phyloP scores from a whole-genome alignment of 2,888 invertebrate species.

The Aporophyla lueneburgensis region DNA sequence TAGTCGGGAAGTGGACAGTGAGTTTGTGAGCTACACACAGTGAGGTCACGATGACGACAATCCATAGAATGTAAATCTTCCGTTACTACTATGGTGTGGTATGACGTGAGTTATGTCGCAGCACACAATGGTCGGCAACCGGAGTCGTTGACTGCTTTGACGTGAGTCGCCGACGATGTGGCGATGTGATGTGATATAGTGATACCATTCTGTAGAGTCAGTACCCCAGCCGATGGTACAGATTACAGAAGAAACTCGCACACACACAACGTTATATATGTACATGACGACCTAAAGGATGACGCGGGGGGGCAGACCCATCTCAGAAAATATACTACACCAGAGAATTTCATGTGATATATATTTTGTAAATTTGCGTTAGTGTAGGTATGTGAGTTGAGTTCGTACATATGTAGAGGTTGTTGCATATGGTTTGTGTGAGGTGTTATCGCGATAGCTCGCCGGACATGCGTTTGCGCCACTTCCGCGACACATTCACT shows the following conservation, averaged over 20 bases:
- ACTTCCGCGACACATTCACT: constrained; percentile 43
- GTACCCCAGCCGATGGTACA: not conserved
- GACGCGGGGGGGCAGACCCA: no score
- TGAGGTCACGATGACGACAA: constrained; percentile 10
- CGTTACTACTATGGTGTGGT: constrained; percentile 10
- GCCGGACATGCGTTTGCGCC: constrained; percentile 37
- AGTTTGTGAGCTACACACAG: constrained; percentile 8
- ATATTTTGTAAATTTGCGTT: not conserved
- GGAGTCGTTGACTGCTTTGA: constrained; percentile 1
- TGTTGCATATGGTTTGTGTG: not conserved
- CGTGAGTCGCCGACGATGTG: not conserved
- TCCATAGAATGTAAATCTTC: constrained; percentile 28
- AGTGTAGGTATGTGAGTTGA: not conserved
- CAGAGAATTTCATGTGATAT: not conserved
- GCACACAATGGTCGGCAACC: constrained; percentile 5
- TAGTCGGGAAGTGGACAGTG: not conserved
- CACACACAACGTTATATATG: no score
- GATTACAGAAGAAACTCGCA: not conserved
- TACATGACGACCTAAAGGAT: not conserved
- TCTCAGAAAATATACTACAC: no score
- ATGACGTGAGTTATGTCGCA: constrained; percentile 13
- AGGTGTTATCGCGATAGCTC: not conserved
- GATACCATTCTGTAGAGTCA: constrained; percentile 13
- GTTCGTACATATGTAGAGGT: not conserved
- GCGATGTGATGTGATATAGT: constrained; percentile 1